Evolutionary conservation across 1,140 invertebrate species (phyloP).

Genomic region (Radopholus similis): DNA sequence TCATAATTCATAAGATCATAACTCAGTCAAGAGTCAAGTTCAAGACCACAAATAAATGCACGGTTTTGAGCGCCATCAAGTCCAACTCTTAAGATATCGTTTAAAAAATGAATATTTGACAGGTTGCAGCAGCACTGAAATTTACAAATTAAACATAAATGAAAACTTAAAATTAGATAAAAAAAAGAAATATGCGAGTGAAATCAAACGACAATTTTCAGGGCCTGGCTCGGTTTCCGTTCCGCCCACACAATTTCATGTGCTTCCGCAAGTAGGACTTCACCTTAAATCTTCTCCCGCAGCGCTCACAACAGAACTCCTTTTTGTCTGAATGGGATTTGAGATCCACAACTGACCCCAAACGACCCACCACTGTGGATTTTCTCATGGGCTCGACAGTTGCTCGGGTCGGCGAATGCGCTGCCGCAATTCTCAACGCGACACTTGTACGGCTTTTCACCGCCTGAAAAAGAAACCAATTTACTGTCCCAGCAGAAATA

Average conservation of each 20-base stretch:
- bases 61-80: too few species aligned
- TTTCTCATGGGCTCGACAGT: conserved; percentile 12
- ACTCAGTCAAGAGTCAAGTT: too few species aligned
- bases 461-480: not conserved
- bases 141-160: too few species aligned
- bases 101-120: too few species aligned
- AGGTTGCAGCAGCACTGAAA: too few species aligned
- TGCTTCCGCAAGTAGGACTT: conserved; percentile 14
- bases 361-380: not conserved
- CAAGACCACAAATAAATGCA: too few species aligned
- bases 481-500: not conserved
- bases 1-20: too few species aligned
- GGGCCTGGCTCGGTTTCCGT: too few species aligned
- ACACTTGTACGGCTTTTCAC: conserved; percentile 11
- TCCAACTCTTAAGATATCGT: too few species aligned
- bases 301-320: not conserved
- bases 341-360: not conserved
- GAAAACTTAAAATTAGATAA: too few species aligned
- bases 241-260: not conserved
- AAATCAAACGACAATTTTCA: too few species aligned
- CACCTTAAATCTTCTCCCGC: conserved; percentile 8
- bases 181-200: too few species aligned
- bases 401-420: conserved; percentile 5
- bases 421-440: not conserved
- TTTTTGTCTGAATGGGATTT: conserved; percentile 11